Evolutionary conservation across 2,888 invertebrate species (phyloP).

Genomic region (Anorthoa munda): DNA sequence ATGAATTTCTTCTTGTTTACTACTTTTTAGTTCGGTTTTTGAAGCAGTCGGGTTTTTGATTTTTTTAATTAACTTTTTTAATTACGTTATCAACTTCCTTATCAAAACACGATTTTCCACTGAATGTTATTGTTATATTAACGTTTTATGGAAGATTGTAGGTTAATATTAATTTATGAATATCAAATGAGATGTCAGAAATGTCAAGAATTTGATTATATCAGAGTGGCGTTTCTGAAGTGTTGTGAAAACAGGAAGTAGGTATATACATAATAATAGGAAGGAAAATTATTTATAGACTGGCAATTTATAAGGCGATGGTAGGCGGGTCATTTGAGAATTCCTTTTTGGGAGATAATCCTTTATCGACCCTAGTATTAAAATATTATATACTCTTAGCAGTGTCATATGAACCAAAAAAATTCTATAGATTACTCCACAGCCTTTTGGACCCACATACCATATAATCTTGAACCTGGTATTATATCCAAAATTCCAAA

Average conservation of each 20-base stretch:
- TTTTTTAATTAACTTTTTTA: too few relatives aligned
- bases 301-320: background rate
- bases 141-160: background rate
- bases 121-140: slow-evolving; percentile 12
- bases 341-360: background rate
- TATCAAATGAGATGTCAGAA: slow-evolving; percentile 7
- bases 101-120: slow-evolving; percentile 5
- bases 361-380: background rate
- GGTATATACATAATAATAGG: background rate
- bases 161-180: slow-evolving; percentile 1
- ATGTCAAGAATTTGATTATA: slow-evolving; percentile 1
- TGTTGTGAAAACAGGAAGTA: background rate
- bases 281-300: slow-evolving; percentile 3
- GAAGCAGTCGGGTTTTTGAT: too few relatives aligned
- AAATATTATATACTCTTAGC: background rate
- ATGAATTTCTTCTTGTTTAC: too few relatives aligned
- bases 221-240: slow-evolving; percentile 3
- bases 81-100: slow-evolving; percentile 30
- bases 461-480: too few relatives aligned
- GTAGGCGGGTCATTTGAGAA: slow-evolving; percentile 3
- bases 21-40: too few relatives aligned
- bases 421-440: too few relatives aligned
- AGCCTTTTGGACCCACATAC: too few relatives aligned
- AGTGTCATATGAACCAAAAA: background rate
- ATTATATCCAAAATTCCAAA: too few relatives aligned